phyloP scores from a whole-genome alignment of 2,888 invertebrate genomes.

The Athalia rosae region DNA sequence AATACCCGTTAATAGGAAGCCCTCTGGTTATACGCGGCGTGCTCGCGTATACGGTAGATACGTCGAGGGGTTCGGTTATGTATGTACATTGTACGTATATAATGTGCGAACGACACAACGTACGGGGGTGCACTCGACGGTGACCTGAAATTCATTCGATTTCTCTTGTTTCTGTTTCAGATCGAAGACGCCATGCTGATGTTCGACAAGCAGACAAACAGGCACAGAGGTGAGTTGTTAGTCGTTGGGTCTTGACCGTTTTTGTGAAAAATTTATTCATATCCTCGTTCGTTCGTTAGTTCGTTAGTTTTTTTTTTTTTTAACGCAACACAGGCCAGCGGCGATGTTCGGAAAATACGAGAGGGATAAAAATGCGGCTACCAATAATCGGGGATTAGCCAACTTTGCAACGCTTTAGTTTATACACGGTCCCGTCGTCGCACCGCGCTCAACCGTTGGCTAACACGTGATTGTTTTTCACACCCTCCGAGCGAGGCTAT shows the following conservation, averaged over 20 bases:
- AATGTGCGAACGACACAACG: not conserved
- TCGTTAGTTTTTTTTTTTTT: not conserved
- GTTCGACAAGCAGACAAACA: constrained; percentile 99
- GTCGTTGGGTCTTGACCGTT: constrained; percentile 33
- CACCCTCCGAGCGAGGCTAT: constrained; percentile 29
- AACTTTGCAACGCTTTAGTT: constrained; percentile 29
- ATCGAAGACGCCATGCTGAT: constrained; percentile 99
- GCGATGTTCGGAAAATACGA: not conserved
- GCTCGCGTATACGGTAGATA: constrained; percentile 2
- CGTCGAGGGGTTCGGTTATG: not conserved
- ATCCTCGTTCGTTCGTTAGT: too few relatives aligned
- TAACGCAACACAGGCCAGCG: not conserved
- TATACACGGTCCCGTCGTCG: not conserved
- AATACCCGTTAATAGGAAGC: constrained; percentile 36
- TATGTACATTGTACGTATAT: not conserved
- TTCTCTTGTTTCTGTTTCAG: constrained; percentile 81
- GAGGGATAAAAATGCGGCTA: not conserved
- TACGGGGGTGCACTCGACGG: not conserved
- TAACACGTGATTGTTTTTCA: constrained; percentile 39
- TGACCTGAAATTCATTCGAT: constrained; percentile 12
- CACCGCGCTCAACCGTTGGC: constrained; percentile 15
- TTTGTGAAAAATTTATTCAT: constrained; percentile 20
- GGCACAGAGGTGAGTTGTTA: constrained; percentile 91
- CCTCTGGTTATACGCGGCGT: not conserved
- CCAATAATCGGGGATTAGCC: constrained; percentile 50